phyloP scores from a whole-genome alignment of 2,113 vertebrate species.

The Neoarius graeffei region DNA sequence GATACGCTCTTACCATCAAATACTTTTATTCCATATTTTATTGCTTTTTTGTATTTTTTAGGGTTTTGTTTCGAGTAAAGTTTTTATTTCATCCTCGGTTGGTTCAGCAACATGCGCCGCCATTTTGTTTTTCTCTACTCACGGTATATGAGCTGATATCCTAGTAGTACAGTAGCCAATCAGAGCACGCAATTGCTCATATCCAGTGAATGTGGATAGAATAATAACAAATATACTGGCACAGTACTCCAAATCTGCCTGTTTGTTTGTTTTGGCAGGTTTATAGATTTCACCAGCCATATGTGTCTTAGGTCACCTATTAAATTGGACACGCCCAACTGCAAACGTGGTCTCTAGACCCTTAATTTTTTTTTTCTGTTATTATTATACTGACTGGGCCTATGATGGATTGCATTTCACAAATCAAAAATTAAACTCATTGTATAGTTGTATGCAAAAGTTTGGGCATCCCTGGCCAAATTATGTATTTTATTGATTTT shows the following conservation, averaged over 20 bases:
- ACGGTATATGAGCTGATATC: no score
- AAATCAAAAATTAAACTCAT: neutral
- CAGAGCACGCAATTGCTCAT: no score
- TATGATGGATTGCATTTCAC: neutral
- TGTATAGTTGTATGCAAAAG: neutral
- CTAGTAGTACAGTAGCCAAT: no score
- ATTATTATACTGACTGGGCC: neutral
- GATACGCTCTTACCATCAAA: no score
- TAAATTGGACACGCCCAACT: neutral
- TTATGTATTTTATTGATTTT: no score
- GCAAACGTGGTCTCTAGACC: neutral
- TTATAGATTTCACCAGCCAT: neutral
- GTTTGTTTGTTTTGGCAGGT: neutral
- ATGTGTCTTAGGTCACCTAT: neutral
- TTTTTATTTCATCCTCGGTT: no score
- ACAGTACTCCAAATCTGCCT: neutral
- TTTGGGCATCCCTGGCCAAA: neutral
- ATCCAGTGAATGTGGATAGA: no score
- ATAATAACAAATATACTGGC: neutral
- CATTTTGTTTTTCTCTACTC: no score
- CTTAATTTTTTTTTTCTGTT: neutral
- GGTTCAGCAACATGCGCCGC: no score
- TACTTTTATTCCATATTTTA: no score
- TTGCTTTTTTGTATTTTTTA: no score
- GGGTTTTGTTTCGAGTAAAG: no score